Base-by-base conservation (phyloP, 2,888 invertebrate genomes). In the Frankliniella fusca region DNA sequence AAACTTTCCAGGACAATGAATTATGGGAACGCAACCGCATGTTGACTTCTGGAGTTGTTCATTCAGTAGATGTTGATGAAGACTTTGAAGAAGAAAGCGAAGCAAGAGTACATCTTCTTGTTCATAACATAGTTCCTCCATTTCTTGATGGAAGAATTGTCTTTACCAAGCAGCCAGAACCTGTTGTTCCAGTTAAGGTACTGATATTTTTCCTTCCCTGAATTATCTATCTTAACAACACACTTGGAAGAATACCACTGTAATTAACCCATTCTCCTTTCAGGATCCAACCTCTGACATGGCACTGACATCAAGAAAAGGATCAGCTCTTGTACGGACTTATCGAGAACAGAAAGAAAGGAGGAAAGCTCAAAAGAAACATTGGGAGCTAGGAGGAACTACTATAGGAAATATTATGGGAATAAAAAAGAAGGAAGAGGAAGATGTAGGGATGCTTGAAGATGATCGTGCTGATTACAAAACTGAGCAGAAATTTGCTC, bases 141-240 rank as follows among this genome's bases (percentile, higher is more conserved):
- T 99, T 99, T 89, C 90, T 99, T 3, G 99, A 99, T 88, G 99
- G 99, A 87, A 91, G 99, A 82, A 99, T 99, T 85, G 98, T 99
- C 0, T 99, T 99, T 88, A 99, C 99, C 0, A 99, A 99, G 87
- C 99, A 99, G 88, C 97, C 97, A 0, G 98, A 99, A 87, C 99
- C 99, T 0, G 97, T 99, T n/a, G 94, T 99, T 86, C 99, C 99
- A 20, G 96, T 97, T 50, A 90, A 91, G 90, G 91, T 91, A 87
- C 38, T 76, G 27, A 80, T 81, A 81, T 81, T 83, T 65, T 61
- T 84, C 27, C 20, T 82, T 54, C 38, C 50, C 54, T 54, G 7
- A 28, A 65, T 27, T n/a, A 7, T 28, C 8, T 28, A 11, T 83
- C 70, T 50, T n/a, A 38, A 38, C 38, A 2, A 38, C 5, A 5